These are phyloP conservation scores for Ophthalmolycus amberensis DNA, from an alignment of 2,113 vertebrate genomes.

Conservation along the genomic window DNA sequence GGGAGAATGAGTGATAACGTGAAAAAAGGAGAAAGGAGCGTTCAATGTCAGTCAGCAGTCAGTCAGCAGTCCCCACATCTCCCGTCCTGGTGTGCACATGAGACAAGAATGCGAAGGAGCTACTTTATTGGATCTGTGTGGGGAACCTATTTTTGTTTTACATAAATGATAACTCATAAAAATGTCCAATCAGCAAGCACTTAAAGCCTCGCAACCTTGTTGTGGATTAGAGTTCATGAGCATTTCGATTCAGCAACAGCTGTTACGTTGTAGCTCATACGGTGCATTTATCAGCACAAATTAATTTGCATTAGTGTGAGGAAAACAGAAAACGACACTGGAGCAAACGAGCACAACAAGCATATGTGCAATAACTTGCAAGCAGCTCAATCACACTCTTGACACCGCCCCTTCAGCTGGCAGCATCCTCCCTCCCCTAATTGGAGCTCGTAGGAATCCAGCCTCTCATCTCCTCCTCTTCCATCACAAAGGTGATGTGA, in stretches of 20 bases:
- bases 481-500: conserved; percentile 46
- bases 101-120: background rate
- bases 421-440: conserved; percentile 35
- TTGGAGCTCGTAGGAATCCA: conserved; percentile 30
- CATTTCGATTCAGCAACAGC: conserved; percentile 21
- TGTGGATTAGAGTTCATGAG: conserved; percentile 16
- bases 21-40: background rate
- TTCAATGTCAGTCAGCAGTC: conserved; percentile 36
- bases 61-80: conserved; percentile 47
- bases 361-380: conserved; percentile 32
- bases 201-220: background rate
- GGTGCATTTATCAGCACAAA: background rate
- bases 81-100: conserved; percentile 10
- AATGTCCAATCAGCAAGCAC: background rate
- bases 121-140: conserved; percentile 19
- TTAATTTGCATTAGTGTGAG: conserved; percentile 35
- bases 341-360: conserved; percentile 36
- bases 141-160: conserved; percentile 20
- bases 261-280: conserved; percentile 1
- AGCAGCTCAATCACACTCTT: conserved; percentile 55
- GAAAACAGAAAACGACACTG: conserved; percentile 17
- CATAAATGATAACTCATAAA: background rate
- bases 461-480: conserved; percentile 35
- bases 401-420: conserved; percentile 49
- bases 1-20: conserved; percentile 16